Conservation (phyloP, 2,888 invertebrate genomes). For the Onthophagus sagittarius region DNA sequence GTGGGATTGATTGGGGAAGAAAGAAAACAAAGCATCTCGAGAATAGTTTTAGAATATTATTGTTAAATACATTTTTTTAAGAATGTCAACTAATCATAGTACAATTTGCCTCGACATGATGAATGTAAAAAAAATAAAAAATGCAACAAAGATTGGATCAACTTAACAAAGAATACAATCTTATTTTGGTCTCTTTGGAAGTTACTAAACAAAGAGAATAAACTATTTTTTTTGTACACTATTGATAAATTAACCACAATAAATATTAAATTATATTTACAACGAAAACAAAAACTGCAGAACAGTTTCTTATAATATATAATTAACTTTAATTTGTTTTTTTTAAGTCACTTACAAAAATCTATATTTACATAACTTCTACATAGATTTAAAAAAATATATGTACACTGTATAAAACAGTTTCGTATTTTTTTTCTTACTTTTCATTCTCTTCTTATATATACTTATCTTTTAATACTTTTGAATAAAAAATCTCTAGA, state of each 20-base stretch:
- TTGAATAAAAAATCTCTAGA: not conserved
- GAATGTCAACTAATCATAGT: not conserved
- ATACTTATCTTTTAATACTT: not conserved
- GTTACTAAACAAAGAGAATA: too few species aligned
- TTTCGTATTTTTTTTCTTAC: slow-evolving; percentile 4
- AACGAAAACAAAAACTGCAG: slow-evolving; percentile 1
- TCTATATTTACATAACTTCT: slow-evolving; percentile 12
- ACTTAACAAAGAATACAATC: not conserved
- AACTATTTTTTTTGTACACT: not conserved
- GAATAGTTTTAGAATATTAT: not conserved
- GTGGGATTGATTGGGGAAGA: too few species aligned
- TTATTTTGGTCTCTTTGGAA: too few species aligned
- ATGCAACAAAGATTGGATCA: not conserved
- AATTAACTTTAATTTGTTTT: not conserved
- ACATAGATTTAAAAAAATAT: slow-evolving; percentile 27
- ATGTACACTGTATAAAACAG: slow-evolving; percentile 22
- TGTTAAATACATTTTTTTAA: not conserved
- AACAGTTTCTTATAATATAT: not conserved
- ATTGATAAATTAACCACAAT: slow-evolving; percentile 12
- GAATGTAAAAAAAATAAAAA: not conserved
- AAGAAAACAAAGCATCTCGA: too few species aligned
- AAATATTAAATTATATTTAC: slow-evolving; percentile 22
- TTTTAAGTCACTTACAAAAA: slow-evolving; percentile 21
- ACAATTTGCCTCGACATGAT: not conserved
- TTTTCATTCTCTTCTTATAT: slow-evolving; percentile 6